These are phyloP conservation scores for Stegostoma tigrinum DNA, from an alignment of 2,113 vertebrate species.

Conservation along the genomic window DNA sequence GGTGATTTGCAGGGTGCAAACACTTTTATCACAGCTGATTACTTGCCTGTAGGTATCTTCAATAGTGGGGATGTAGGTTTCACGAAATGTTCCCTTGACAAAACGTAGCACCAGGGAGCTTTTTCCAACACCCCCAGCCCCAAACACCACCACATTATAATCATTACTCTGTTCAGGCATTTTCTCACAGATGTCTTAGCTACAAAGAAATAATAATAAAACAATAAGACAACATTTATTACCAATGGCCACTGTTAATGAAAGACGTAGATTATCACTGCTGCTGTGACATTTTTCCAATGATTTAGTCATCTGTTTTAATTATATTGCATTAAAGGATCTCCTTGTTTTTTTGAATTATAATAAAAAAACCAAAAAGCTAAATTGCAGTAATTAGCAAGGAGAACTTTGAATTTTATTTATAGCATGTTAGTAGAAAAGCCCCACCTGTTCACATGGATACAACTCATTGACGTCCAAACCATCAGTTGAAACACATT, in stretches of 20 bases:
- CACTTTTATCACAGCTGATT: conserved; percentile 95
- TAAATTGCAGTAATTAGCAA: not conserved
- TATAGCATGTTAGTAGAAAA: not conserved
- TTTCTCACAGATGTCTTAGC: conserved; percentile 49
- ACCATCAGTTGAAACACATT: not conserved
- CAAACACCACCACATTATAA: conserved; percentile 93
- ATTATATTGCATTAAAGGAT: not conserved
- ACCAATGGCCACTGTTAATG: not conserved
- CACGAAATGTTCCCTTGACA: conserved; percentile 90
- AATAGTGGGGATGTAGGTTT: conserved; percentile 92
- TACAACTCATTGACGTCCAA: not conserved
- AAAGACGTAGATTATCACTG: not conserved
- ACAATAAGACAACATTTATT: not conserved
- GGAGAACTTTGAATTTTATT: not conserved
- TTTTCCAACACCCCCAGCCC: conserved; percentile 87
- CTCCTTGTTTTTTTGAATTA: not conserved
- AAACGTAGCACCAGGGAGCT: conserved; percentile 93
- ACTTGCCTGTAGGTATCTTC: conserved; percentile 97
- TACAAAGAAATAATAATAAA: conserved; percentile 37
- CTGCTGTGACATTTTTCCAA: not conserved
- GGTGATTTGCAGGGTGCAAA: conserved; percentile 93
- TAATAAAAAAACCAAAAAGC: not conserved
- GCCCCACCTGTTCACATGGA: not conserved
- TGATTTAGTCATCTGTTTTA: not conserved
- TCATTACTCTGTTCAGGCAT: conserved; percentile 97